Base-by-base conservation (phyloP, 2,113 vertebrate genomes). In the Ia io region DNA sequence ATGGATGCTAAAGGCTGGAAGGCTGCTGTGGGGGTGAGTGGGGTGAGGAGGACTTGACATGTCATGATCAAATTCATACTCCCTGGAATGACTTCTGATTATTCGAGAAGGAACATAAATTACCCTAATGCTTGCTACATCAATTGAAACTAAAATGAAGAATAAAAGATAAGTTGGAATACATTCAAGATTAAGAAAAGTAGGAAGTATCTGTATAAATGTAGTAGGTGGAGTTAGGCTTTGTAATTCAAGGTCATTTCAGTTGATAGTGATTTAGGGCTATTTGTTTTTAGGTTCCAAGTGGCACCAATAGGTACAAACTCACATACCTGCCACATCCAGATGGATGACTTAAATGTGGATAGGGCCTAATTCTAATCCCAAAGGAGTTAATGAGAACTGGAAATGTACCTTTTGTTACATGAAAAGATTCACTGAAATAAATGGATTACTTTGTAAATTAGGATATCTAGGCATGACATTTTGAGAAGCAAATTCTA, bases 121-220 rank as follows among this genome's bases (percentile, higher is more conserved):
- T 94, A 79, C 28, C 10, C 30, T 44, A 56, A 73, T 80, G n/a
- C 22, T 8, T 82, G 30, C 25, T 65, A 73, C 17, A 49, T 18
- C 49, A 9, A 77, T 40, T 14, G 0, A 9, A 44, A 61, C n/a
- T 23, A 84, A 87, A 65, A 11, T 35, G 5, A 6, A 71, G 20
- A 82, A 61, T 47, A 65, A 88, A 85, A 56, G 6, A 76, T 9
- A 88, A 90, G 18, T 74, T 94, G 61, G 22, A 88, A 93, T 17
- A 73, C 20, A 85, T 69, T 94, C 65, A 90, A 78, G 47, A 42
- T 51, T 65, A 28, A 56, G 35, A 79, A 65, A 89, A 37, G 44
- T 53, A 28, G 25, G 6, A 53, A 95, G 18, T 73, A 53, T 37
- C 23, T 71, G 2, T 49, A 61, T 7, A 23, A 95, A 84, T 51